A percentile compares a stretch with the other conserved stretches of the same genome.
Conservation (phyloP, 1,140 invertebrate genomes). For the Neodiprion lecontei region DNA sequence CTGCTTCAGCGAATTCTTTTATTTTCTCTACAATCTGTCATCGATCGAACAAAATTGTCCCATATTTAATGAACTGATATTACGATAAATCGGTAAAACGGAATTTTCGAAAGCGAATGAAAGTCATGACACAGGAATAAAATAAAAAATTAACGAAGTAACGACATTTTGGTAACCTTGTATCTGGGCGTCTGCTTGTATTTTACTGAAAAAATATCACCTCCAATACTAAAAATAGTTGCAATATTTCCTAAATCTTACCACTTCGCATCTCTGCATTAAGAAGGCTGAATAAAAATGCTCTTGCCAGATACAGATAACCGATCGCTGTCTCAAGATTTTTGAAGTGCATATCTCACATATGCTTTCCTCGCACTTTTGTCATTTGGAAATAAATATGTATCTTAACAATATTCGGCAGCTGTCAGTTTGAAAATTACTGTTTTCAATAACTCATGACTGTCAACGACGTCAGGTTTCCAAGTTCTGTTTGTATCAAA, state of each 20-base stretch:
- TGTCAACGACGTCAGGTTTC: conserved; percentile 10
- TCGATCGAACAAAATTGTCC: background rate
- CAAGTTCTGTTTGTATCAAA: conserved; percentile 2
- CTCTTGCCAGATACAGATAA: background rate
- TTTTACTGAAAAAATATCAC: conserved; percentile 10
- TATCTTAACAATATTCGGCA: background rate
- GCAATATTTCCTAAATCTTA: background rate
- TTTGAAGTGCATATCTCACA: conserved; percentile 18
- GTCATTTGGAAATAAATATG: conserved; percentile 12
- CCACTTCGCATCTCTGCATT: background rate
- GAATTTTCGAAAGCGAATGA: too few relatives aligned
- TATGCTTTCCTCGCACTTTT: conserved; percentile 22
- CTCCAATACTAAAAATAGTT: conserved; percentile 3
- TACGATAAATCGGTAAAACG: too few relatives aligned
- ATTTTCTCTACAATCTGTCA: background rate
- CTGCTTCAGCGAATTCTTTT: background rate
- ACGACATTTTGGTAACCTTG: background rate
- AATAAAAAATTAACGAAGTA: background rate
- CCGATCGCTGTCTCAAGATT: background rate
- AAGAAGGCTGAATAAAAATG: background rate
- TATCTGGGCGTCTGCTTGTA: conserved; percentile 5
- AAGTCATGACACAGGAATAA: background rate
- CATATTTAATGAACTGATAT: too few relatives aligned
- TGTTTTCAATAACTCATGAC: conserved; percentile 5
- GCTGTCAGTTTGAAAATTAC: conserved; percentile 7